These are phyloP conservation scores for Anthopleura sola DNA, from an alignment of 64 coral and sea anemone genomes.

Conservation along the genomic window DNA sequence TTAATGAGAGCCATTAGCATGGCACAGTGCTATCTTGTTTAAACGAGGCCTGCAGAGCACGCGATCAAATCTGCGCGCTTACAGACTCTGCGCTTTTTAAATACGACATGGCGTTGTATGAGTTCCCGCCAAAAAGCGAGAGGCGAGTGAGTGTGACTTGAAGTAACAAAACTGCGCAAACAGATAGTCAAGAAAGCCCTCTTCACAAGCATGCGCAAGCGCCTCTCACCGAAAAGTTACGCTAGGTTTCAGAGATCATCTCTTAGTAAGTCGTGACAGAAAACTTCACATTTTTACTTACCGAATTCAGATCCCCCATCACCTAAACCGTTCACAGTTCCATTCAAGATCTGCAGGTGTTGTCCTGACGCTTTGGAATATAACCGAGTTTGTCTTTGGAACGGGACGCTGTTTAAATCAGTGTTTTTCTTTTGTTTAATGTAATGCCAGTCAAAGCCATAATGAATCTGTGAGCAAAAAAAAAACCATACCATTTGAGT, in stretches of 20 bases:
- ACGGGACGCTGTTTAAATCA: conserved; percentile 68
- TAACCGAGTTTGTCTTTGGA: conserved; percentile 46
- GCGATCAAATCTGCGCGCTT: neutral
- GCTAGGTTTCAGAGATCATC: too few relatives aligned
- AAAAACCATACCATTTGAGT: neutral
- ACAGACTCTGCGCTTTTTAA: neutral
- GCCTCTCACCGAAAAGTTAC: too few relatives aligned
- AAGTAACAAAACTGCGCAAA: too few relatives aligned
- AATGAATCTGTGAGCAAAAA: neutral
- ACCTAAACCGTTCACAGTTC: conserved; percentile 11
- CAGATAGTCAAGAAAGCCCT: too few relatives aligned
- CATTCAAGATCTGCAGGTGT: conserved; percentile 37
- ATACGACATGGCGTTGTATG: neutral
- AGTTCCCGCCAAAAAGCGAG: neutral
- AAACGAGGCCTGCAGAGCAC: neutral
- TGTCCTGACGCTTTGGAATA: conserved; percentile 33
- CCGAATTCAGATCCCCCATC: conserved; percentile 25
- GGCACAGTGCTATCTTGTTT: neutral
- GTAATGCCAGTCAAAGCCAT: conserved; percentile 23
- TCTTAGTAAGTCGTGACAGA: too few relatives aligned
- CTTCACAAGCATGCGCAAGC: too few relatives aligned
- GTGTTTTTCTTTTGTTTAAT: conserved; percentile 37
- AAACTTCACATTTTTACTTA: neutral
- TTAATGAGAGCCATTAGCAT: conserved; percentile 5
- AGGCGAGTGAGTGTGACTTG: neutral